A percentile compares a stretch with the other conserved stretches of the same genome.
Conservation (phyloP, 92 coral and sea anemone species). For the Epizoanthus ramosus region DNA sequence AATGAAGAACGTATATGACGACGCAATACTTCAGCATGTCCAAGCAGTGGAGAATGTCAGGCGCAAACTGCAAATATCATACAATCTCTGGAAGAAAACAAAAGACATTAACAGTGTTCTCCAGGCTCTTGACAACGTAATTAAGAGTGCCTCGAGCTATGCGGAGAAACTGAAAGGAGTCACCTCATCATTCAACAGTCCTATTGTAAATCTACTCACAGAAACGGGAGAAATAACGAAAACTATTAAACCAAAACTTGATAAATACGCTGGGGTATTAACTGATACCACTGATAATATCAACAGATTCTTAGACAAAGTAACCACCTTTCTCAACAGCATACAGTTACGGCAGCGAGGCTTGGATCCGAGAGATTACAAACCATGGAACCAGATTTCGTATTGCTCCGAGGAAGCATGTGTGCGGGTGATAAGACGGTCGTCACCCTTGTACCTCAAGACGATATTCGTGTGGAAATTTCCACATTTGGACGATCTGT, state of each 20-base stretch:
- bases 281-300: conserved; percentile 68
- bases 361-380: conserved; percentile 75
- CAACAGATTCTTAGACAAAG: conserved; percentile 72
- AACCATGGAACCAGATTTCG: conserved; percentile 74
- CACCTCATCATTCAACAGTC: conserved; percentile 74
- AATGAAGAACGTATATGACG: conserved; percentile 75
- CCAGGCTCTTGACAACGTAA: conserved; percentile 75
- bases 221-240: conserved; percentile 81
- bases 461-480: conserved; percentile 92
- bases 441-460: conserved; percentile 73
- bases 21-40: conserved; percentile 71
- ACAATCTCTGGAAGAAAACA: conserved; percentile 77
- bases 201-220: conserved; percentile 76
- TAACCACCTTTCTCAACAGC: conserved; percentile 75
- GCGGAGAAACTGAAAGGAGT: conserved; percentile 74
- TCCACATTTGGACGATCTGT: conserved; percentile 96
- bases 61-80: conserved; percentile 68
- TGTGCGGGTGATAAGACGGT: conserved; percentile 73
- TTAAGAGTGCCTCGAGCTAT: conserved; percentile 73
- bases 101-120: conserved; percentile 72
- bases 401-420: conserved; percentile 88
- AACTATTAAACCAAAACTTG: conserved; percentile 73
- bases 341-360: conserved; percentile 91
- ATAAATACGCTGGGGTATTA: conserved; percentile 65
- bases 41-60: conserved; percentile 72